phyloP scores from a whole-genome alignment of 1,140 invertebrate genomes.

The Elysia chlorotica region DNA sequence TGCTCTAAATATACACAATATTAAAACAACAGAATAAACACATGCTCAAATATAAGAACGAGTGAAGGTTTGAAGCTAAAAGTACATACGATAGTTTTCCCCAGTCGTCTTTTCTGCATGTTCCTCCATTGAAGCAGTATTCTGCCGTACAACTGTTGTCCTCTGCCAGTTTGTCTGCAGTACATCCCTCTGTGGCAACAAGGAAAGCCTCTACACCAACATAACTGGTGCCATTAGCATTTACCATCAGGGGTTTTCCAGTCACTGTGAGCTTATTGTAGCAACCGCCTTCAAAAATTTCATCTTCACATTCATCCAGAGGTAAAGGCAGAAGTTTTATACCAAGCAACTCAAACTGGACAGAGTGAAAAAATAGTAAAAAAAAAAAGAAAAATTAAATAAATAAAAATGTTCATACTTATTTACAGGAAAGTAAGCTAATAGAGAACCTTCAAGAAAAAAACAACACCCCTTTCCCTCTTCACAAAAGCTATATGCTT shows the following conservation, averaged over 20 bases:
- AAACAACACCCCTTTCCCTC: too few relatives aligned
- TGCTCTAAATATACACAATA: too few relatives aligned
- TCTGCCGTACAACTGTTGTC: conserved; percentile 78
- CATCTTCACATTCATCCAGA: conserved; percentile 95
- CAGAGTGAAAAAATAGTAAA: too few relatives aligned
- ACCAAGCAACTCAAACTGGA: conserved; percentile 89
- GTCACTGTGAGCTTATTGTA: conserved; percentile 90
- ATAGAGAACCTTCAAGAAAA: too few relatives aligned
- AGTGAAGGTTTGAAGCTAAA: background rate
- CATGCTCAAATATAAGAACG: background rate
- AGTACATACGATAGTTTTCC: conserved; percentile 75
- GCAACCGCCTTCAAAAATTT: conserved; percentile 91
- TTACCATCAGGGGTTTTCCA: conserved; percentile 84
- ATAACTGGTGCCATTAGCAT: conserved; percentile 93
- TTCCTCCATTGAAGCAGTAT: conserved; percentile 93
- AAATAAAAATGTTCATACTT: too few relatives aligned
- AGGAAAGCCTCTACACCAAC: conserved; percentile 91
- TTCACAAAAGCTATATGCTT: too few relatives aligned
- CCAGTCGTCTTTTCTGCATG: conserved; percentile 77
- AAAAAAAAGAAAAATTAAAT: too few relatives aligned
- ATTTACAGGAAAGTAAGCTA: too few relatives aligned
- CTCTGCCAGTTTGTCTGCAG: conserved; percentile 38
- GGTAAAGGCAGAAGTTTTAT: conserved; percentile 97
- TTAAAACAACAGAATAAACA: background rate
- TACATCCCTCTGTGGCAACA: conserved; percentile 76